Evolutionary conservation across 2,113 vertebrate species (phyloP).

Genomic region (Morone chrysops): DNA sequence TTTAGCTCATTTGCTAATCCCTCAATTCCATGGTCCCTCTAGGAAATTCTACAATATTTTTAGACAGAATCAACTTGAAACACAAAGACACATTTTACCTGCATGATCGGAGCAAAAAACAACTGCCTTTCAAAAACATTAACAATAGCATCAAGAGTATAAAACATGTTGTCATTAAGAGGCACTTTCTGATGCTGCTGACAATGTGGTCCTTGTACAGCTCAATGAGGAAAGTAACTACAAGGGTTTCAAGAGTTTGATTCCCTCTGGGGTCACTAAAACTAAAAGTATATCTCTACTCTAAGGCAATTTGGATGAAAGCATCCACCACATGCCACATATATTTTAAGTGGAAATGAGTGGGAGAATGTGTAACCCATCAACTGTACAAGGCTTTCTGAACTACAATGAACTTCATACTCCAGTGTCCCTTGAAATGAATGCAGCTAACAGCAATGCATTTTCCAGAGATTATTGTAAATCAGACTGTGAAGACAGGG

Average conservation of each 20-base stretch:
- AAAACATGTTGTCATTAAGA: conserved; percentile 47
- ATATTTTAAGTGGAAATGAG: conserved; percentile 68
- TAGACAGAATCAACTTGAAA: neutral
- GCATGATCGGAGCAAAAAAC: conserved; percentile 2
- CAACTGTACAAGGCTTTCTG: conserved; percentile 54
- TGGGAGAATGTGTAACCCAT: conserved; percentile 62
- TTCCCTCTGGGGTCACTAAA: conserved; percentile 62
- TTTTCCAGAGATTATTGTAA: conserved; percentile 25
- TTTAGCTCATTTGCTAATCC: conserved; percentile 8
- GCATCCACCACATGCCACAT: conserved; percentile 37
- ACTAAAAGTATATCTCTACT: conserved; percentile 63
- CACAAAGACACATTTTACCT: conserved; percentile 24
- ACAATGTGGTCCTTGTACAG: conserved; percentile 36
- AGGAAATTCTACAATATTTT: neutral
- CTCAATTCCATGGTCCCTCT: conserved; percentile 11
- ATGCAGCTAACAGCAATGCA: conserved; percentile 30
- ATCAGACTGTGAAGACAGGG: neutral
- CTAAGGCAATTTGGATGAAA: conserved; percentile 64
- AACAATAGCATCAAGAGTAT: neutral
- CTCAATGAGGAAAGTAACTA: conserved; percentile 52
- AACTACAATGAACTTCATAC: conserved; percentile 41
- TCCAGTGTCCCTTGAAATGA: conserved; percentile 42
- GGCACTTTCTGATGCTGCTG: conserved; percentile 45
- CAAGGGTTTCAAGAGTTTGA: conserved; percentile 59
- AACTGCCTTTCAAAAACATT: conserved; percentile 41